Base-by-base conservation (phyloP, 2,888 invertebrate species). In the Agelastica alni region DNA sequence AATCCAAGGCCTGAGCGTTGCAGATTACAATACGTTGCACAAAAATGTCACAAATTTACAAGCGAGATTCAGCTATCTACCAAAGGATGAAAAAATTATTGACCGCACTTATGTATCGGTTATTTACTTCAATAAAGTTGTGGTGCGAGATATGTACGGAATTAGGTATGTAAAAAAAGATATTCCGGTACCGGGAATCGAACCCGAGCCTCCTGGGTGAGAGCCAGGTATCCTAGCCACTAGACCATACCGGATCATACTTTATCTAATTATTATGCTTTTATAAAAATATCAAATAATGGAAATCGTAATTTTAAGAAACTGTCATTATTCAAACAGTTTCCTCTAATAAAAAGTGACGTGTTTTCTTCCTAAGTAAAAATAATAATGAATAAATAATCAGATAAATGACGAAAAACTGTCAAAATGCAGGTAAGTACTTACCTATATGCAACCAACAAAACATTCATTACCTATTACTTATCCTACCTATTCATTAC, bases 171-270 rank as follows among this genome's bases (percentile, higher is more conserved):
- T 59, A 30, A 32, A 22, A 28, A 28, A 28, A 51, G 34, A 31
- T 18, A 14, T 82, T 83, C 82, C 83, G 82, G 81, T 84, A 83
- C 83, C 84, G 83, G 84, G 84, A 84, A 84, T 85, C 84, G 84
- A 85, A 84, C 84, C 84, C 84, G 83, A 84, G 85, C 84, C 84
- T 85, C 83, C 83, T 83, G 83, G 83, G 83, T 84, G 83, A 84
- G 81, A 83, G 84, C 83, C 84, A 84, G 83, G 83, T 83, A 84
- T 84, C 84, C 83, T 84, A 83, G 83, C 83, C 84, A 84, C 83
- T 84, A 83, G 83, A 83, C 70, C 70, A 70, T 69, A 70, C 63
- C 67, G 70, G 69, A 70, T 31, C 17, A n/a, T n/a, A n/a, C n/a
- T n/a, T n/a, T n/a, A n/a, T n/a, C n/a, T n/a, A n/a, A n/a, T n/a